Evolutionary conservation across 2,797 vertebrate species (phyloP), one percentile per base, ranked within the genome.

Genomic region (Octomys mimax): DNA sequence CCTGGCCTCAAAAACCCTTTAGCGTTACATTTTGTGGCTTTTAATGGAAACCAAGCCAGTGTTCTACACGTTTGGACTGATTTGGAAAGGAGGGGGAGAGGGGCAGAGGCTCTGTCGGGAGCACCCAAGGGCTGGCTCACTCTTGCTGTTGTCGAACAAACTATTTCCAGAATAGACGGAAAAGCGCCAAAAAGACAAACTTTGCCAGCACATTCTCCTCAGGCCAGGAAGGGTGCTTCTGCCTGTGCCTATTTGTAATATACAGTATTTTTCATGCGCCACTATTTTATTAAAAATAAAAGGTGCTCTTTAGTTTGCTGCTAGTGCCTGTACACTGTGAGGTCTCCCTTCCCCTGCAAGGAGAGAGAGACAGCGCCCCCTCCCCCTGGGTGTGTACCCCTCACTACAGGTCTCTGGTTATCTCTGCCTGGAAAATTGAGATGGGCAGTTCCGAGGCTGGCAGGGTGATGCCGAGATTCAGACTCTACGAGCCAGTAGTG

Each of bases 241-340:
- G 97, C 94, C 98, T 99, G 99, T 99, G 98, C 98, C 99, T 99
- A 99, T 99, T 99, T 99, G 99, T 99, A 99, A 99, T 97, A 98
- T 98, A 98, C 92, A 94, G 97, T 98, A 98, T 99, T 98, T 98
- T 98, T 98, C 98, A 98, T 98, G 99, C 97, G 97, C 98, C 97
- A 98, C 98, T 99, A 99, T 99, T 99, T 99, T 99, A 99, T 99
- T 99, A 99, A 99, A 98, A 99, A 99, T 99, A 99, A 99, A 99
- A 98, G 98, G 98, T 97, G 98, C 98, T 99, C 97, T 98, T 98
- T 99, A 99, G 99, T 99, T 99, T 99, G 99, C 98, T 98, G 98
- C 98, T 96, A 97, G 97, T 87, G 26, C 89, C 97, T 96, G 93
- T 97, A 95, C 84, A 18, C 95, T 89, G 80, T 73, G 91, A 93